Percentiles rank a stretch among this genome's conserved stretches.
These are phyloP conservation scores for Gila robusta DNA, from an alignment of 2,797 vertebrate genomes.

Conservation along the genomic window DNA sequence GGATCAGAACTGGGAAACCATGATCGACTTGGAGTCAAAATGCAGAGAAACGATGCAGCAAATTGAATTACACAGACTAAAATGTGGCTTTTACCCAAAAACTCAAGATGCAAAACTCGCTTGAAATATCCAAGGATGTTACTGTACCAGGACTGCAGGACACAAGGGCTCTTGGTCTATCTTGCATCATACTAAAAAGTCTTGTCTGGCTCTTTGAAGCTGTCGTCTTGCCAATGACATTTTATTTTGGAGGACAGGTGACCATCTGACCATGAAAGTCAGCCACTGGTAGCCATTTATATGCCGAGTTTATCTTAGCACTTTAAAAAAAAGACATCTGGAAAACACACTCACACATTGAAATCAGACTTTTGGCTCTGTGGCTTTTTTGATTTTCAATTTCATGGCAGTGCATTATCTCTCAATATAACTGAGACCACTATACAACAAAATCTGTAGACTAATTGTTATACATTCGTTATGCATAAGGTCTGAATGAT, in stretches of 20 bases:
- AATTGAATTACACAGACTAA: constrained; percentile 12
- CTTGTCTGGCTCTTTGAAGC: constrained; percentile 14
- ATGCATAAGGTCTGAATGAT: not conserved
- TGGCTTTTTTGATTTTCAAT: not conserved
- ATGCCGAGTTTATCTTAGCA: not conserved
- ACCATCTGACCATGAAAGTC: constrained; percentile 7
- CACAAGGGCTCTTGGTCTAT: constrained; percentile 12
- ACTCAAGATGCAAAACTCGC: not conserved
- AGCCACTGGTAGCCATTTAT: constrained; percentile 13
- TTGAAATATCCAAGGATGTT: constrained; percentile 20
- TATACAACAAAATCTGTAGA: not conserved
- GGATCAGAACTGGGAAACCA: constrained; percentile 4
- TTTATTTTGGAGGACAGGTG: constrained; percentile 18
- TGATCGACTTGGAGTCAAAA: not conserved
- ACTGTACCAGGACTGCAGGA: constrained; percentile 10
- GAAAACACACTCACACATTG: not conserved
- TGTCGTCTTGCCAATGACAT: constrained; percentile 7
- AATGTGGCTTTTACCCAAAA: not conserved
- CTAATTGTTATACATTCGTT: too few relatives aligned
- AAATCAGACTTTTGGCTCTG: not conserved
- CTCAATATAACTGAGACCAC: not conserved
- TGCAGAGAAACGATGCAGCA: not conserved
- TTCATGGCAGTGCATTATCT: not conserved
- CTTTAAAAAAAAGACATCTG: not conserved
- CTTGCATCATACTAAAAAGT: constrained; percentile 23